Evolutionary conservation across 2,113 vertebrate genomes (phyloP), one percentile per base, ranked within the genome.

Genomic region (Lycaon pictus): DNA sequence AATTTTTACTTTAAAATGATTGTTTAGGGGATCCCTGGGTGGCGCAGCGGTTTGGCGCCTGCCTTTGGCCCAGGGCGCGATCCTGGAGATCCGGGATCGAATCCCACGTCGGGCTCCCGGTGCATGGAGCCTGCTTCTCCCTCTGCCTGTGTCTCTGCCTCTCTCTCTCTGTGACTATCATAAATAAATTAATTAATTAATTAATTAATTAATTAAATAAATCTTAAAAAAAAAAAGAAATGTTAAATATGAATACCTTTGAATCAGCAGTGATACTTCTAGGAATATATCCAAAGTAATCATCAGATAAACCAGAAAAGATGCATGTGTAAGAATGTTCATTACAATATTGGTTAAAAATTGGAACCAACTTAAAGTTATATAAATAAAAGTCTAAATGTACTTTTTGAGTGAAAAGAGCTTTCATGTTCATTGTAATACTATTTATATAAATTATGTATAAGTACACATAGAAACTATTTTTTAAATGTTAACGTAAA

Each of bases 351-450:
- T 56, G 69, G 13, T 86, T 86, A 65, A 72, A 88, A 88, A 29
- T 51, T 37, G 58, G 48, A 32, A 71, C 77, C 17, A 76, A 93
- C 29, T 48, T 56, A 22, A 76, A 72, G 43, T 4, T 32, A 27
- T 88, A 43, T 83, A 51, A 63, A 55, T 63, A 81, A 76, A 27
- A 82, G 20, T 43, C n/a, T 72, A 87, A 86, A 80, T 72, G 35
- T 53, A 69, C 62, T 71, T 90, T 90, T 90, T 84, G 85, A 77
- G 71, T 83, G 84, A 76, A 82, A 96, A 58, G 55, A 51, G 29
- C 51, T 82, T 83, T 72, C 27, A 80, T 35, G 77, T 77, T 90
- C 20, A 60, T 51, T 88, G 84, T 83, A 29, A 76, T 74, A 76
- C 29, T 88, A 58, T 83, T 76, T 85, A 63, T 55, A 25, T 63